phyloP scores from a whole-genome alignment of 2,888 invertebrate species.

The Drosophila glabriapex region DNA sequence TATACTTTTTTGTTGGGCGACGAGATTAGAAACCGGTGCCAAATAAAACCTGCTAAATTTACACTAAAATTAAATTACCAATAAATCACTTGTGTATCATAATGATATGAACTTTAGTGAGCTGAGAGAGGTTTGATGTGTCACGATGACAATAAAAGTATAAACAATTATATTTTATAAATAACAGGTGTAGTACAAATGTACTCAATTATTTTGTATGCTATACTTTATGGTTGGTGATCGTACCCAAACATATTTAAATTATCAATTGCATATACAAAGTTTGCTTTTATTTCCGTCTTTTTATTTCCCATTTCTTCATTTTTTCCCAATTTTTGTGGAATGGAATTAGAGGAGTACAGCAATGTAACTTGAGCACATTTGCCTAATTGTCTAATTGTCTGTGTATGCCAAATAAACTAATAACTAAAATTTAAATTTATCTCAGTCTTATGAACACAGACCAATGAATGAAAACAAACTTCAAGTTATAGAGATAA shows the following conservation, averaged over 20 bases:
- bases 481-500: not conserved
- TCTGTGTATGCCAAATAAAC: not conserved
- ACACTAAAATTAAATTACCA: too few species aligned
- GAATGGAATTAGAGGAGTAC: not conserved
- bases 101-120: not conserved
- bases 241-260: not conserved
- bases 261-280: not conserved
- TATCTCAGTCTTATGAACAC: too few species aligned
- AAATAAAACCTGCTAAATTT: too few species aligned
- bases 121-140: slow-evolving; percentile 7
- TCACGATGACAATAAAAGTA: too few species aligned
- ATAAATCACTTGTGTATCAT: too few species aligned
- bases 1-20: too few species aligned
- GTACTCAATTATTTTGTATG: not conserved
- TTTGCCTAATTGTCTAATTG: not conserved
- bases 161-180: not conserved
- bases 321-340: not conserved
- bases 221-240: not conserved
- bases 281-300: not conserved
- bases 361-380: not conserved
- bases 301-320: not conserved
- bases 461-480: not conserved
- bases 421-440: not conserved
- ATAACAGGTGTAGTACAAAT: not conserved
- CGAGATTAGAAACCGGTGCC: too few species aligned